Evolutionary conservation across 2,888 invertebrate species (phyloP).

Genomic region (Volucella inflata): DNA sequence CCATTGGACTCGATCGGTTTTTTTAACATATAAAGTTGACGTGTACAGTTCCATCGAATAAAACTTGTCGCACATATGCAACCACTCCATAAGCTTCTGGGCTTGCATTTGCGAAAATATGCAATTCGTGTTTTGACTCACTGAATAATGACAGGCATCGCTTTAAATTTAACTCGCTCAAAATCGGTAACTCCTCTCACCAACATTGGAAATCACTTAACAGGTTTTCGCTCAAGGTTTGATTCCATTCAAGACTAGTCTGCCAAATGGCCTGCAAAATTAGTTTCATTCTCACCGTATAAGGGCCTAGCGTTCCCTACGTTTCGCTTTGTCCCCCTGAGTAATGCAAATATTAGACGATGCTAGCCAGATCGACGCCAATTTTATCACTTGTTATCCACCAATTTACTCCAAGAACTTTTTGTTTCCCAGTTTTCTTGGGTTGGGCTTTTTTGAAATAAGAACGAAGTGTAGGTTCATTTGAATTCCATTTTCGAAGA

Average conservation of each 20-base stretch:
- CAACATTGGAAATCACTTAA: no score
- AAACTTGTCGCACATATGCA: conserved; percentile 48
- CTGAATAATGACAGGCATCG: no score
- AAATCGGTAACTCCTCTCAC: no score
- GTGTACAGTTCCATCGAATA: no score
- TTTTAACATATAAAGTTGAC: background rate
- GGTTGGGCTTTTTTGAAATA: no score
- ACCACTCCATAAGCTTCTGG: conserved; percentile 66
- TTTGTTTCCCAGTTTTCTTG: no score
- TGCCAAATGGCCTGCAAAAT: conserved; percentile 54
- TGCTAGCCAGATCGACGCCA: conserved; percentile 29
- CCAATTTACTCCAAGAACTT: no score
- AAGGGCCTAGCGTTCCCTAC: conserved; percentile 47
- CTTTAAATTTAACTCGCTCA: no score
- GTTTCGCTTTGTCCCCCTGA: conserved; percentile 51
- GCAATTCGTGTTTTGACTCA: no score
- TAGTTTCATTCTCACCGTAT: conserved; percentile 62
- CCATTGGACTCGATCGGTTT: background rate
- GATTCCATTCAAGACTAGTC: conserved; percentile 25
- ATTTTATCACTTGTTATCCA: conserved; percentile 40
- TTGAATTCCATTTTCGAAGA: conserved; percentile 66
- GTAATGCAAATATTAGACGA: conserved; percentile 8
- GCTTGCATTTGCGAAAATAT: conserved; percentile 33
- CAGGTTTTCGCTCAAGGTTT: no score
- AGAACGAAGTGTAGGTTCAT: background rate